Evolutionary conservation across 1,140 invertebrate species (phyloP).

Genomic region (Hestina assimilis): DNA sequence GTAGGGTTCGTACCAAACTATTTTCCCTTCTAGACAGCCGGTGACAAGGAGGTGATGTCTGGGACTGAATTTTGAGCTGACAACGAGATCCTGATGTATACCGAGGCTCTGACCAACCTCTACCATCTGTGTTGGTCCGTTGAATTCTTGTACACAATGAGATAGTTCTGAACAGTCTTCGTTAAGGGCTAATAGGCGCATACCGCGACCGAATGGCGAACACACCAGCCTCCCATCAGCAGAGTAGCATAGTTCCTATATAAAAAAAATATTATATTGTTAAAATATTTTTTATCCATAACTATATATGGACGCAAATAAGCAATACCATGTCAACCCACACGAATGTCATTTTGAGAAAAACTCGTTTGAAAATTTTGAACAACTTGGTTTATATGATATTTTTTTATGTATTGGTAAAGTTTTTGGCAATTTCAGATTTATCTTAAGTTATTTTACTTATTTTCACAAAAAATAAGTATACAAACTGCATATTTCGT

Average conservation of each 20-base stretch:
- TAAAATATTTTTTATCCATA: neutral
- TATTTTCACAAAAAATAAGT: too few species aligned
- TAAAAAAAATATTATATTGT: neutral
- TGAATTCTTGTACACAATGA: conserved; percentile 79
- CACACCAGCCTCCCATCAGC: conserved; percentile 92
- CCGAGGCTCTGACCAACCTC: conserved; percentile 84
- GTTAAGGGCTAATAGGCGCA: conserved; percentile 90
- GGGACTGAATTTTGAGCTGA: conserved; percentile 94
- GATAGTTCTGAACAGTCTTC: conserved; percentile 88
- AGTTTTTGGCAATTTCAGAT: too few species aligned
- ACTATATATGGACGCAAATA: too few species aligned
- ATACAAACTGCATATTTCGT: too few species aligned
- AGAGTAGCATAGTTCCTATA: conserved; percentile 90
- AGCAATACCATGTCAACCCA: too few species aligned
- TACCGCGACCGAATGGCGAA: conserved; percentile 92
- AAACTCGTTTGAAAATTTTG: too few species aligned
- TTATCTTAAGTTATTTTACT: too few species aligned
- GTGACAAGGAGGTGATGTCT: conserved; percentile 90
- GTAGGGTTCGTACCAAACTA: conserved; percentile 92
- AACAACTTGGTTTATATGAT: too few species aligned
- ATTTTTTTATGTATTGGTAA: too few species aligned
- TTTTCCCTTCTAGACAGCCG: conserved; percentile 91
- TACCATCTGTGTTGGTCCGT: conserved; percentile 59
- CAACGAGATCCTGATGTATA: conserved; percentile 90
- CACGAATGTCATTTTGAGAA: too few species aligned